Percentiles rank a stretch among this genome's conserved stretches.
Evolutionary conservation across 2,888 invertebrate genomes (phyloP).

Genomic region (Leptinotarsa rubiginosa): DNA sequence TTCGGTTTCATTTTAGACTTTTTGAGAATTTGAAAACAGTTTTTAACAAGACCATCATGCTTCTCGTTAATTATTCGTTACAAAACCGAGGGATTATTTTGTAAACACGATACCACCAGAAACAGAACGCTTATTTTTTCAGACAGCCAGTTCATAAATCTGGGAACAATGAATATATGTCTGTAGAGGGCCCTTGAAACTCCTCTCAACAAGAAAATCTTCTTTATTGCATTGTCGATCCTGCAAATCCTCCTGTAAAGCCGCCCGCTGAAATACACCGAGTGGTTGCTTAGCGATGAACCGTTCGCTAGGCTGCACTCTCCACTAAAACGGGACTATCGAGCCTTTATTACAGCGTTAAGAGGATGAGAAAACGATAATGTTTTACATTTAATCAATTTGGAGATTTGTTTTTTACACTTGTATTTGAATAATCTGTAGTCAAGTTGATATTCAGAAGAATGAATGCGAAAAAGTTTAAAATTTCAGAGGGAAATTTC

Average conservation of each 20-base stretch:
- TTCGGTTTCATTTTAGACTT: too few species aligned
- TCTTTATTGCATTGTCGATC: constrained; percentile 61
- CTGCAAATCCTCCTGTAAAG: constrained; percentile 56
- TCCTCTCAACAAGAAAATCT: constrained; percentile 68
- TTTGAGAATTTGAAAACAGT: too few species aligned
- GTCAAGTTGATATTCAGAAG: not conserved
- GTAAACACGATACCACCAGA: constrained; percentile 1
- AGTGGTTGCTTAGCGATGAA: constrained; percentile 58
- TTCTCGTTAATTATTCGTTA: not conserved
- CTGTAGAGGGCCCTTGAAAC: constrained; percentile 62
- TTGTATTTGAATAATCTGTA: constrained; percentile 33
- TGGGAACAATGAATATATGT: constrained; percentile 63
- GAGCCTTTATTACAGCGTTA: constrained; percentile 62
- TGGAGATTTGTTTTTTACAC: constrained; percentile 38
- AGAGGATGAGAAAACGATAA: constrained; percentile 58
- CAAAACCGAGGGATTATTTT: constrained; percentile 5
- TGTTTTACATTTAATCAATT: constrained; percentile 50
- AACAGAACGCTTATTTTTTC: constrained; percentile 31
- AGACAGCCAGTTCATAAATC: constrained; percentile 61
- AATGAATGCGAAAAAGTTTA: not conserved
- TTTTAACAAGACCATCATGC: not conserved
- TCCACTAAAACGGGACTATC: constrained; percentile 40
- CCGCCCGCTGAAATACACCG: constrained; percentile 50
- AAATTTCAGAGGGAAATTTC: too few species aligned
- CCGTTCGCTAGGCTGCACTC: constrained; percentile 50